A percentile compares a stretch with the other conserved stretches of the same genome.
Evolutionary conservation across 2,888 invertebrate species (phyloP).

Genomic region (Piscicola geometra): DNA sequence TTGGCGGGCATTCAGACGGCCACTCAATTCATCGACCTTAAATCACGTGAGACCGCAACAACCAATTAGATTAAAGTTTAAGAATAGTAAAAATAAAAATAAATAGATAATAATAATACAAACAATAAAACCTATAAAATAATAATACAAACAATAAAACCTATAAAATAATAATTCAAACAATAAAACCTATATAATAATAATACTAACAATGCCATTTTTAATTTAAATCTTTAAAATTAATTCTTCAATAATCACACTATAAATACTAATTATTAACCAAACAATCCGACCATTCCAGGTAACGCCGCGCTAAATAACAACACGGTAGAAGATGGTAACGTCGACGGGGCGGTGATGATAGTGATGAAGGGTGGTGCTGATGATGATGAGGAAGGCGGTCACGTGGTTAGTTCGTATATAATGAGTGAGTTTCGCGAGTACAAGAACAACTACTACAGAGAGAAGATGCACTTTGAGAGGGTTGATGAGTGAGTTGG

Average conservation of each 20-base stretch:
- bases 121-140: background rate
- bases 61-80: too few species aligned
- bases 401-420: conserved; percentile 49
- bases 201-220: too few species aligned
- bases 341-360: conserved; percentile 28
- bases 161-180: too few species aligned
- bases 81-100: too few species aligned
- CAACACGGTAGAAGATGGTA: background rate
- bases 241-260: too few species aligned
- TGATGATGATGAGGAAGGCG: conserved; percentile 33
- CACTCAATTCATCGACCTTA: conserved; percentile 52
- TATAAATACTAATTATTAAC: too few species aligned
- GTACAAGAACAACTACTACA: conserved; percentile 86
- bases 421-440: conserved; percentile 66
- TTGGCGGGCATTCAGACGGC: conserved; percentile 42
- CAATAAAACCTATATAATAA: too few species aligned
- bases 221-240: too few species aligned
- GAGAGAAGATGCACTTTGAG: conserved; percentile 77
- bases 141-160: background rate
- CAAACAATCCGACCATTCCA: too few species aligned
- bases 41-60: conserved; percentile 42
- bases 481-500: conserved; percentile 61
- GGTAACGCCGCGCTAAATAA: too few species aligned
- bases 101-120: background rate
- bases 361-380: conserved; percentile 33